A percentile compares a stretch with the other conserved stretches of the same genome.
These are phyloP conservation scores for Caenorhabditis sinica DNA, from an alignment of 2,888 invertebrate species.

Conservation along the genomic window DNA sequence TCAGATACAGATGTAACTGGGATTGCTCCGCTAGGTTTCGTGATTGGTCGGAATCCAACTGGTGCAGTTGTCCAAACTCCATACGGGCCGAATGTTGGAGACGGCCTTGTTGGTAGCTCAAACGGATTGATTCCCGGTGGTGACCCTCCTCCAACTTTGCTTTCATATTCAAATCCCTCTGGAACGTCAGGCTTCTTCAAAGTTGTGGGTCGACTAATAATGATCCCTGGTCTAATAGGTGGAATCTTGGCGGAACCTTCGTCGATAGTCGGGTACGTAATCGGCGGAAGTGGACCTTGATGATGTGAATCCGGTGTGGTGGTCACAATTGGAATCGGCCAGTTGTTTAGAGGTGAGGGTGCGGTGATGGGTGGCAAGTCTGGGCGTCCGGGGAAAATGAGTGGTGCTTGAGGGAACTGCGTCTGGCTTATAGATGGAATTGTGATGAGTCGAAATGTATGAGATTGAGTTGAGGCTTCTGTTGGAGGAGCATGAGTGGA, in stretches of 20 bases:
- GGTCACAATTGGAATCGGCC: slow-evolving; percentile 64
- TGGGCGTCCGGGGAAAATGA: slow-evolving; percentile 58
- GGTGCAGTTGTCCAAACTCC: slow-evolving; percentile 14
- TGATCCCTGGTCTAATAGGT: slow-evolving; percentile 47
- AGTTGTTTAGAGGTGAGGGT: slow-evolving; percentile 56
- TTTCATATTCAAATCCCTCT: slow-evolving; percentile 27
- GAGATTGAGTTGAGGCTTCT: slow-evolving; percentile 22
- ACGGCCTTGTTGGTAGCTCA: slow-evolving; percentile 10
- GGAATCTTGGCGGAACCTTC: slow-evolving; percentile 56
- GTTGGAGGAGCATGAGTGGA: slow-evolving; percentile 7
- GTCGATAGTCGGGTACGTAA: slow-evolving; percentile 52
- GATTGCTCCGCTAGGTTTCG: not conserved
- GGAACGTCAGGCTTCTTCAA: slow-evolving; percentile 11
- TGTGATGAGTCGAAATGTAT: slow-evolving; percentile 36
- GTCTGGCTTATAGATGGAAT: slow-evolving; percentile 53
- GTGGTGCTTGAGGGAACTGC: slow-evolving; percentile 48
- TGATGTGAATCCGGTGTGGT: slow-evolving; percentile 56
- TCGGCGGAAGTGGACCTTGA: slow-evolving; percentile 59
- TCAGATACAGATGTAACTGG: not conserved
- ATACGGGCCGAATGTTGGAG: not conserved
- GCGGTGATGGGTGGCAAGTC: slow-evolving; percentile 58
- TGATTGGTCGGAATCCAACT: slow-evolving; percentile 29
- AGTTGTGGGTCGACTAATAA: slow-evolving; percentile 43
- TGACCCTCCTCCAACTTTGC: not conserved
- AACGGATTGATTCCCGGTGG: slow-evolving; percentile 41